Evolutionary conservation across 1,140 invertebrate species (phyloP), one percentile per base, ranked within the genome.

Genomic region (Anastrepha obliqua): DNA sequence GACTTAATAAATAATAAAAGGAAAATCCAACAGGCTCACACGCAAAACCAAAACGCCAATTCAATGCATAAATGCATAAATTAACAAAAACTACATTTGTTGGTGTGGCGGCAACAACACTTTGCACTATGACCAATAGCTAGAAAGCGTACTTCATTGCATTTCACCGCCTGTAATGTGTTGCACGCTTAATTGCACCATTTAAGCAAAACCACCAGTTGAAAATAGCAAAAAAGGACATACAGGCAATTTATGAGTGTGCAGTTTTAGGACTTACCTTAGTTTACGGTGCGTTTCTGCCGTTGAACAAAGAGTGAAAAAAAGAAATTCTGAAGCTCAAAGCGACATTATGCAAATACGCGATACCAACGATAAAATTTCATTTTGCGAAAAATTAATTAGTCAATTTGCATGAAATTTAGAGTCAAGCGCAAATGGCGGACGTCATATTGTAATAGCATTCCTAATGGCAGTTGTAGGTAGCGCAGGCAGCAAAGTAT

Each of bases 361-460:
- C 85, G 62, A 65, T 59, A 62, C 39, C 17, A 86, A 59, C 85
- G 17, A 86, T 86, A 86, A 86, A 65, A 86, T 86, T 65, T 65
- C 74, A 81, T 81, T 81, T 81, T 62, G 85, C 62, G 85, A 60
- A 86, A 65, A 86, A 86, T 86, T 86, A 86, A 86, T 86, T 86
- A 86, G 85, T 86, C 85, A 86, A 86, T 86, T 86, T 86, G 58
- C 85, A 86, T 86, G 42, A 86, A 86, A n/a, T 86, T 86, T 81
- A 20, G 74, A 20, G 17, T 15, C 47, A 29, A 81, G 20, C 17
- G 17, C 74, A 3, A 7, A n/a, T 51, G 74, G 74, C 47, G 17
- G 5, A 1, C 15, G 4, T 15, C 13, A 17, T 62, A 4, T 15
- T 8, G 60, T 3, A 4, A 8, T 8, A 17, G 3, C 60, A n/a